Evolutionary conservation across 2,113 vertebrate genomes (phyloP), one percentile per base, ranked within the genome.

Genomic region (Nicator chloris): DNA sequence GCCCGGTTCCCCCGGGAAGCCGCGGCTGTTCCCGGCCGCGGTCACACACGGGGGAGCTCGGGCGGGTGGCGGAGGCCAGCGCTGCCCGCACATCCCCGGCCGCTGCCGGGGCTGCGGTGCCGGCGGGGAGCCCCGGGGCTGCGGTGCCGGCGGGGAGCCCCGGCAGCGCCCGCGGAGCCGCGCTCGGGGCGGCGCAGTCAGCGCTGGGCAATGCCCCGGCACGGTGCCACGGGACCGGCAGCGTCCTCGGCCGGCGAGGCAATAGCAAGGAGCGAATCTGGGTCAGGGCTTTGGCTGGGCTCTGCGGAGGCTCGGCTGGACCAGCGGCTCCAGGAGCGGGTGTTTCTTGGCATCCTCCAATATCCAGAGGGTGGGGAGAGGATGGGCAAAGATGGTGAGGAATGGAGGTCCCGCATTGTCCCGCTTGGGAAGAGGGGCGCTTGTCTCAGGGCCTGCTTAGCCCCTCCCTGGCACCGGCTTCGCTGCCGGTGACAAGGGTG

Each of bases 261-360:
- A 90, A 94, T 47, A 10, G 90, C 93, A 86, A 5, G 77, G 56
- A 81, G 89, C 1, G 56, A 95, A 95, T 92, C 69, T 92, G 92
- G 96, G 96, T 92, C 96, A 95, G 64, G 63, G 54, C 72, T 75
- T 30, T 1, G 10, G 39, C 45, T 27, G 57, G 39, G 64, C 73
- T 80, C 11, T 3, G 4, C 15, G 28, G 77, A 57, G 39, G 40
- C 19, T 7, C 14, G 86, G 83, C 59, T 2, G 64, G 13, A n/a
- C 6, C 23, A 2, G 71, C 4, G 3, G 88, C 59, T 22, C 53
- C 5, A 1, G 53, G 22, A 88, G 35, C 26, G 10, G 54, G 14
- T 11, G 4, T 13, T 16, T 12, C 35, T 40, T 6, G 33, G 39
- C 90, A 44, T 23, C 44, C 4, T 50, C 18, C 31, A 0, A 0